Evolutionary conservation across 1,140 invertebrate genomes (phyloP).

Genomic region (Bombus soroeensis): DNA sequence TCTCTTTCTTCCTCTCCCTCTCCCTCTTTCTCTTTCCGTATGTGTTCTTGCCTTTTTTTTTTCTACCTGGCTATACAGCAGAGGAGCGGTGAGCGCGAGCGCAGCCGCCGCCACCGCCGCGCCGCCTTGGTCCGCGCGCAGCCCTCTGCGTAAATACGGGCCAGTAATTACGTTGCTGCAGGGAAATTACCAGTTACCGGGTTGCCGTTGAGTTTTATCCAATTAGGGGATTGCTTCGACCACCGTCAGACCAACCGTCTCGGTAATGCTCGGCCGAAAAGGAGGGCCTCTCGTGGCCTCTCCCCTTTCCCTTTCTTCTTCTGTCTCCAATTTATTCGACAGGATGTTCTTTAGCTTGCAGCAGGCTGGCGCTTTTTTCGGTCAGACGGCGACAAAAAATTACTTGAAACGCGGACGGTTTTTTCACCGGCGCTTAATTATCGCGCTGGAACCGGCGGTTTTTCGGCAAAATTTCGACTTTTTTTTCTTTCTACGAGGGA

Average conservation of each 20-base stretch:
- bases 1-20: not conserved
- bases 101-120: not conserved
- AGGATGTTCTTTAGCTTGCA: slow-evolving; percentile 15
- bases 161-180: slow-evolving; percentile 69
- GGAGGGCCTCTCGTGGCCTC: slow-evolving; percentile 8
- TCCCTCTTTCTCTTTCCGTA: not conserved
- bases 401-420: not conserved
- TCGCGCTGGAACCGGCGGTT: not conserved
- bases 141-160: slow-evolving; percentile 66
- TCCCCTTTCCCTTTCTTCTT: not conserved
- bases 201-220: slow-evolving; percentile 62
- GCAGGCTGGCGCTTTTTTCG: not conserved
- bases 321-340: slow-evolving; percentile 30
- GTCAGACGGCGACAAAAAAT: not conserved
- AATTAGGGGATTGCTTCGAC: slow-evolving; percentile 66
- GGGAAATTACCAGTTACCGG: slow-evolving; percentile 70
- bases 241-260: slow-evolving; percentile 7
- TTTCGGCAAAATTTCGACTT: not conserved
- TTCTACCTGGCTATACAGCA: slow-evolving; percentile 56
- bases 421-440: slow-evolving; percentile 1
- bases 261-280: slow-evolving; percentile 36
- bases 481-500: not conserved
- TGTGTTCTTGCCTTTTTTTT: slow-evolving; percentile 35
- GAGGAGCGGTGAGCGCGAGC: slow-evolving; percentile 2
- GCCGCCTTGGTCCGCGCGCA: slow-evolving; percentile 46